Evolutionary conservation across 2,113 vertebrate genomes (phyloP), one percentile per base, ranked within the genome.

Genomic region (Bos javanicus): DNA sequence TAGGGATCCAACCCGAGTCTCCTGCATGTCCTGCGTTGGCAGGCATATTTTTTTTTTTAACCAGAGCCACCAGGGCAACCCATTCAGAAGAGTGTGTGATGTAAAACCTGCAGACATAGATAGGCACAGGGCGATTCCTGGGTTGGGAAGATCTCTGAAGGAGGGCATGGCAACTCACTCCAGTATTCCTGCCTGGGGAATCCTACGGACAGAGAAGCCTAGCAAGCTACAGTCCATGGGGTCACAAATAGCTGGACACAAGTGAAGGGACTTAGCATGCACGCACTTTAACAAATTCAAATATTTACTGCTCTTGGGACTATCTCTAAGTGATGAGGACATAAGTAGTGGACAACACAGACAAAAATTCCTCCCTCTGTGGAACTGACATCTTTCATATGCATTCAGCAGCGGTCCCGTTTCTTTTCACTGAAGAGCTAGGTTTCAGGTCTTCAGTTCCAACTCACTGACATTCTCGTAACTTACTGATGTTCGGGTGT

Each of bases 321-420:
- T 12, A 8, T 5, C 67, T 60, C 43, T 80, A 15, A 62, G 43
- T 50, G 33, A 25, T 25, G 23, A n/a, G 26, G 17, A 43, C 33
- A 3, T 1, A 57, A 36, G 13, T 15, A 19, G 3, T 33, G 64
- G 67, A 16, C n/a, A 46, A 26, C 4, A 5, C 0, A 46, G 28
- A 48, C 12, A 92, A n/a, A 74, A 52, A 10, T 33, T 2, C 26
- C 39, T 56, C 26, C 28, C 11, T 74, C 52, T 56, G 23, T 28
- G 52, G 3, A 7, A 7, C 48, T 30, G 39, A 12, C 3, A 36
- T 23, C 48, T 43, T 6, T 43, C n/a, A 43, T 46, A 81, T 15
- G 15, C 13, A 21, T 54, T 48, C 4, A 21, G 56, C n/a, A 60
- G 33, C 54, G 30, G 26, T 52, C 33, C 16, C 14, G n/a, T 6